phyloP scores from a whole-genome alignment of 2,888 invertebrate species.

The Sthenelais limicola region DNA sequence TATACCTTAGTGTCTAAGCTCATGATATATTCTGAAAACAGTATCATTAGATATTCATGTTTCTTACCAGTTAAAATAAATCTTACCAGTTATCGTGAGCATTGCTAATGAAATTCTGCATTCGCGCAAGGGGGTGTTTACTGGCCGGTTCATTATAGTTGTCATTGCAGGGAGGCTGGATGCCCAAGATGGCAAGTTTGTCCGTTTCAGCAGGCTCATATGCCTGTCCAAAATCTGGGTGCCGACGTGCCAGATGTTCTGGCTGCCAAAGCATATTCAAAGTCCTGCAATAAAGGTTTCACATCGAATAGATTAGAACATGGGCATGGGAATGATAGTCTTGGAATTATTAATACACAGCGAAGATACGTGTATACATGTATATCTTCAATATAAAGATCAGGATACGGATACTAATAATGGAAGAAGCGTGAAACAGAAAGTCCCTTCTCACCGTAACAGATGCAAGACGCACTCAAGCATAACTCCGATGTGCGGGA shows the following conservation, averaged over 20 bases:
- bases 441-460: slow-evolving; percentile 74
- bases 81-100: slow-evolving; percentile 81
- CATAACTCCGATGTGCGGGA: slow-evolving; percentile 85
- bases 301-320: too few relatives aligned
- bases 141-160: slow-evolving; percentile 59
- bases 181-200: slow-evolving; percentile 74
- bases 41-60: background rate
- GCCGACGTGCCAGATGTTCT: slow-evolving; percentile 75
- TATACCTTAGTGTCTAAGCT: too few relatives aligned
- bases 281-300: too few relatives aligned
- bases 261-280: slow-evolving; percentile 82
- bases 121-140: slow-evolving; percentile 79
- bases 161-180: slow-evolving; percentile 62
- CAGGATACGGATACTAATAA: too few relatives aligned
- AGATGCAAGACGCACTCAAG: slow-evolving; percentile 85
- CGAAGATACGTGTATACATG: too few relatives aligned
- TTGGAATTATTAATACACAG: too few relatives aligned
- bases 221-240: slow-evolving; percentile 79
- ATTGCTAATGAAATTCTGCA: slow-evolving; percentile 86
- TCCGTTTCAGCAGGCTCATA: slow-evolving; percentile 84
- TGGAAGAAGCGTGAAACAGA: background rate
- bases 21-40: background rate
- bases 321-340: too few relatives aligned
- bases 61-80: too few relatives aligned
- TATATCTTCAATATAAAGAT: too few relatives aligned